These are phyloP conservation scores for Molorchus minor DNA, from an alignment of 2,888 invertebrate species.

Conservation along the genomic window DNA sequence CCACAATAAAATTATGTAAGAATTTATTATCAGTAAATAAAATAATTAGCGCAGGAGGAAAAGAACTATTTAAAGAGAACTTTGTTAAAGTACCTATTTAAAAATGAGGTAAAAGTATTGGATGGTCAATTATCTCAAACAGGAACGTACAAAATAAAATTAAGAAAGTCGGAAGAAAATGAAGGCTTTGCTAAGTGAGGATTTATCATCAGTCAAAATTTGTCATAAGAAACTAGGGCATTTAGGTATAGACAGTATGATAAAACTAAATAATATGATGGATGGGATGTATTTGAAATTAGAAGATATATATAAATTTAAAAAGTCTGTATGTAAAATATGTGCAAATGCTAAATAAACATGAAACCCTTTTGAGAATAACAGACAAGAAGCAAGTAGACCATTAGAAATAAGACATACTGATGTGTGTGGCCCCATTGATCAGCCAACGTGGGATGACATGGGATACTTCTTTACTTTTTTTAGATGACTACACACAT, in stretches of 20 bases:
- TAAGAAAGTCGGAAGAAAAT: neutral
- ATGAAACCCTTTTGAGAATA: conserved; percentile 45
- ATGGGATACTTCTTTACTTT: conserved; percentile 53
- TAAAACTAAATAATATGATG: conserved; percentile 6
- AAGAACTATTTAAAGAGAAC: conserved; percentile 42
- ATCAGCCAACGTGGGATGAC: conserved; percentile 48
- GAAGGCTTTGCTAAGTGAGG: neutral
- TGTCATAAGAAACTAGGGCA: conserved; percentile 33
- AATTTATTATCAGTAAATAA: conserved; percentile 48
- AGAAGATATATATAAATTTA: conserved; percentile 7
- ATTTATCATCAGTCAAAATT: neutral
- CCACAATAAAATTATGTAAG: conserved; percentile 46
- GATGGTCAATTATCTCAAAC: conserved; percentile 34
- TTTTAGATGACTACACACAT: conserved; percentile 55
- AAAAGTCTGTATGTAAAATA: no score
- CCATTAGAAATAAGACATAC: conserved; percentile 1
- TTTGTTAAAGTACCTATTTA: conserved; percentile 37
- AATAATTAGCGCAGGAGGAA: conserved; percentile 46
- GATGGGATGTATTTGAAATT: neutral
- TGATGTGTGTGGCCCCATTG: conserved; percentile 11
- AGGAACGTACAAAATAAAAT: conserved; percentile 26
- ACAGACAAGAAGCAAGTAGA: conserved; percentile 1
- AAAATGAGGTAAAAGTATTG: conserved; percentile 33
- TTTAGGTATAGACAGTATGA: conserved; percentile 13
- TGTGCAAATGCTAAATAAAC: conserved; percentile 12